phyloP scores from a whole-genome alignment of 2,888 invertebrate species.

The Celastrina argiolus region DNA sequence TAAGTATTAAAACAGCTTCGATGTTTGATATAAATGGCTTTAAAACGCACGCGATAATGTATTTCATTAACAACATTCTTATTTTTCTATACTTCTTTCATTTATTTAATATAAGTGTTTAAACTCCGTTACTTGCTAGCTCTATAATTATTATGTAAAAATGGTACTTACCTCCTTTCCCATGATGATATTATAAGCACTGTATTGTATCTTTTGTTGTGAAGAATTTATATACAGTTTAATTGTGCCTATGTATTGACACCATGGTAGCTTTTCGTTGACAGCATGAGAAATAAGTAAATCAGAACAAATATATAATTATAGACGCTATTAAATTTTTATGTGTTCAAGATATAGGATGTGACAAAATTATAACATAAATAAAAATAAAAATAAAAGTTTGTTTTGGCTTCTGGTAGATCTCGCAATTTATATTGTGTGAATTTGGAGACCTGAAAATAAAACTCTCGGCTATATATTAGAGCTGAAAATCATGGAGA shows the following conservation, averaged over 20 bases:
- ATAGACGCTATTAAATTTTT: background rate
- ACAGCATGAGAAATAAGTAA: background rate
- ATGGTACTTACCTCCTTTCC: background rate
- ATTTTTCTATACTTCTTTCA: no score
- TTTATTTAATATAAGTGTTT: no score
- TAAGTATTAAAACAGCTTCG: no score
- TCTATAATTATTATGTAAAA: background rate
- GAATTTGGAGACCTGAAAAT: no score
- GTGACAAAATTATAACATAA: background rate
- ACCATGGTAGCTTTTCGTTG: background rate
- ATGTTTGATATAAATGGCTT: no score
- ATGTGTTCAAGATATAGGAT: background rate
- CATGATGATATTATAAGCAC: background rate
- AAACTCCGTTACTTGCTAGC: no score
- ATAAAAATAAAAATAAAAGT: background rate
- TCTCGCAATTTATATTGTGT: background rate
- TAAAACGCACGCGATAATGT: no score
- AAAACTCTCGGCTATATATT: no score
- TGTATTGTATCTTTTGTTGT: background rate
- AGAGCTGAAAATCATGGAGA: no score
- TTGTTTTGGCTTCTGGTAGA: background rate
- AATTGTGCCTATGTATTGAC: background rate
- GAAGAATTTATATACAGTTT: constrained; percentile 9
- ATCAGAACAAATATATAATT: constrained; percentile 11
- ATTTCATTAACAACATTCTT: no score